These are phyloP conservation scores for Engystomops pustulosus DNA, from an alignment of 2,113 vertebrate genomes.

Conservation along the genomic window DNA sequence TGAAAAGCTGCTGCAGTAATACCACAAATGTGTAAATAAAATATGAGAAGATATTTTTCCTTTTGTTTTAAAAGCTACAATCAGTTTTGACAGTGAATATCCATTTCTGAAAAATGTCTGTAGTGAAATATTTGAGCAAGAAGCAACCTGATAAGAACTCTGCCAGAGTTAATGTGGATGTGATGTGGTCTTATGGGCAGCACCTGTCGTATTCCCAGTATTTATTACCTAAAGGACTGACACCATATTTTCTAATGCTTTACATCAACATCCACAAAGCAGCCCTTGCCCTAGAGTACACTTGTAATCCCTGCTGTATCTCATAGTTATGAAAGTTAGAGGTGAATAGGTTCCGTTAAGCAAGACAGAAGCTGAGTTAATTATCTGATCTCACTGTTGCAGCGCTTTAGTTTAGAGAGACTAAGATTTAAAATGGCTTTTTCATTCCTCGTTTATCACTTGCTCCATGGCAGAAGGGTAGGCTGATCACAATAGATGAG, in stretches of 20 bases:
- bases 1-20: constrained; percentile 3
- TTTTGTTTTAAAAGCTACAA: neutral
- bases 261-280: constrained; percentile 23
- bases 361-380: constrained; percentile 21
- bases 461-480: constrained; percentile 4
- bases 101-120: neutral
- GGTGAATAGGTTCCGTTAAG: constrained; percentile 39
- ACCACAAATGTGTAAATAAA: constrained; percentile 19
- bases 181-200: constrained; percentile 18
- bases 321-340: constrained; percentile 30
- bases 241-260: constrained; percentile 15
- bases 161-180: neutral
- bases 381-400: constrained; percentile 38
- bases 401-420: constrained; percentile 30
- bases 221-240: constrained; percentile 13
- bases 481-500: constrained; percentile 30
- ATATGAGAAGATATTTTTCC: neutral
- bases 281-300: constrained; percentile 23
- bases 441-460: constrained; percentile 51
- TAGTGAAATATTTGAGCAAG: neutral
- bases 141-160: neutral
- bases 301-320: constrained; percentile 27
- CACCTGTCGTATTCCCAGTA: constrained; percentile 4
- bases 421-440: constrained; percentile 30
- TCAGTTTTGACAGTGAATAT: neutral